Evolutionary conservation across 2,797 vertebrate genomes (phyloP).

Genomic region (Fistularia tabacaria): DNA sequence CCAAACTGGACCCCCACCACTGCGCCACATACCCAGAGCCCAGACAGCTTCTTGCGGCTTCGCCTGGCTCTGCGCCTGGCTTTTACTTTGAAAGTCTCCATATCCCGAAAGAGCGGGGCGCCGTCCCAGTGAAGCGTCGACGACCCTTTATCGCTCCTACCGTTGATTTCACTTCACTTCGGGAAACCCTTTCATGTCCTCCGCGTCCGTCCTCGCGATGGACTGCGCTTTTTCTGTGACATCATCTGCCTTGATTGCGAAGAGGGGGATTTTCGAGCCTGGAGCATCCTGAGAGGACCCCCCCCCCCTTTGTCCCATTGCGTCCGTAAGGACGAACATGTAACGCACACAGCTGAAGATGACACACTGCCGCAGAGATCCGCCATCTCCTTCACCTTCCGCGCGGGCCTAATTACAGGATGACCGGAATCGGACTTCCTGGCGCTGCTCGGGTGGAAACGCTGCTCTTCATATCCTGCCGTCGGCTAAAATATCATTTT

Average conservation of each 20-base stretch:
- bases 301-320: slow-evolving; percentile 28
- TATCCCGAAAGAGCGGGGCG: too few species aligned
- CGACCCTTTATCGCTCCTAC: too few species aligned
- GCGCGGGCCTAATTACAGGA: slow-evolving; percentile 56
- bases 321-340: slow-evolving; percentile 33
- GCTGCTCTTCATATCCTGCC: slow-evolving; percentile 11
- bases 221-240: slow-evolving; percentile 43
- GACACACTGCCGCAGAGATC: slow-evolving; percentile 51
- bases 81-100: too few species aligned
- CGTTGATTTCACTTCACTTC: too few species aligned
- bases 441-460: slow-evolving; percentile 7
- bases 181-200: too few species aligned
- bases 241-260: slow-evolving; percentile 29
- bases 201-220: slow-evolving; percentile 3
- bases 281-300: slow-evolving; percentile 41
- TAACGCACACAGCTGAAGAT: slow-evolving; percentile 39
- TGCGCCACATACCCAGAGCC: not conserved
- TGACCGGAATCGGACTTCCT: slow-evolving; percentile 29
- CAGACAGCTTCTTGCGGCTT: too few species aligned
- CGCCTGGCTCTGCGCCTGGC: too few species aligned
- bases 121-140: too few species aligned
- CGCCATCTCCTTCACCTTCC: slow-evolving; percentile 59
- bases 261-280: slow-evolving; percentile 39
- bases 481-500: slow-evolving; percentile 20
- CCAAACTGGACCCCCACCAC: not conserved